Base-by-base conservation (phyloP, 2,113 vertebrate species). In the Verasper variegatus region DNA sequence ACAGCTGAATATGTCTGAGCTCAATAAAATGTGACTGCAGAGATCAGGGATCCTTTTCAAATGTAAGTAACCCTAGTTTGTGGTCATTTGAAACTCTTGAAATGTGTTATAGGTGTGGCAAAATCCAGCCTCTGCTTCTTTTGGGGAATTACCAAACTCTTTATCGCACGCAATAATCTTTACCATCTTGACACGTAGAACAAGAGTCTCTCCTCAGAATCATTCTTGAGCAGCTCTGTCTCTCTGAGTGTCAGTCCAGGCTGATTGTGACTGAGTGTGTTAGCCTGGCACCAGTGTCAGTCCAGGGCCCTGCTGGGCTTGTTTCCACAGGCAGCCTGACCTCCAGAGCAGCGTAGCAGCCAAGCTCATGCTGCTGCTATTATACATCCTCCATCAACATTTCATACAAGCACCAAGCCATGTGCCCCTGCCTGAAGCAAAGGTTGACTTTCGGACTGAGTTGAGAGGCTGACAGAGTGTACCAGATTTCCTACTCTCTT, bases 261-360 rank as follows among this genome's bases (percentile, higher is more conserved):
- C 31, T 31, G 31, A 31, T 31, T 31, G 31, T 31, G 31, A 31
- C 31, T 31, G 31, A 31, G 31, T 31, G 31, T 31, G 31, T 31
- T 31, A 1, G 31, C 31, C 31, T 31, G 31, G 31, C 31, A 31
- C 31, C 71, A 72, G 79, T 24, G 63, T 86, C 70, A 27, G 76
- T 68, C 71, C 67, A 63, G 70, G 40, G 68, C 73, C 82, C 78
- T 72, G 74, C 78, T 84, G 85, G 74, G 81, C 52, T 64, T 74
- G 79, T 87, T 84, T 88, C 81, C 73, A 71, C 78, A 82, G 82
- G 27, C 80, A 11, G 76, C 61, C 68, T 81, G 78, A 85, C 78
- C 76, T 71, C 76, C 57, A 21, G 12, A 70, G 54, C 69, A 42
- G 35, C 24, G n/a, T 27, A 37, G 71, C 63, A 78, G 71, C 74